Percentiles rank a stretch among this genome's conserved stretches.
Conservation (phyloP, 2,888 invertebrate genomes). For the Eupithecia dodoneata region DNA sequence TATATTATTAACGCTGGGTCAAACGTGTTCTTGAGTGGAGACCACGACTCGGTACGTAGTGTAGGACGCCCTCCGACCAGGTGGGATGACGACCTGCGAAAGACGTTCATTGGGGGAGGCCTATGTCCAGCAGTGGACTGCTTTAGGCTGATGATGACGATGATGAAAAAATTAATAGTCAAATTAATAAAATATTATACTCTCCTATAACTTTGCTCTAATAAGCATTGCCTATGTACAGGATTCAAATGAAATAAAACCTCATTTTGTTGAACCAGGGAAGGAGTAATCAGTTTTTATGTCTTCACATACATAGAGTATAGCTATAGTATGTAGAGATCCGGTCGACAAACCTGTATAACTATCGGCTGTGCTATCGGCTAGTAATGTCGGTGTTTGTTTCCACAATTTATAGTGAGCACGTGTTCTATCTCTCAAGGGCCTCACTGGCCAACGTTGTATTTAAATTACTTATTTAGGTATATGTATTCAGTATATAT, state of each 20-base stretch:
- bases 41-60: too few species aligned
- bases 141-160: too few species aligned
- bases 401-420: conserved; percentile 28
- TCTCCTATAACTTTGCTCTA: conserved; percentile 6
- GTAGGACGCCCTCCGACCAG: too few species aligned
- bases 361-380: conserved; percentile 55
- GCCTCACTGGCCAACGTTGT: background rate
- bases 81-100: too few species aligned
- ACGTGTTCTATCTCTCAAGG: background rate
- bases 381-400: conserved; percentile 55
- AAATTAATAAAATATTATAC: background rate
- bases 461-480: background rate
- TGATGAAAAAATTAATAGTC: too few species aligned
- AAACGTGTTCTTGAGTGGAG: too few species aligned
- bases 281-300: conserved; percentile 36
- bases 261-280: conserved; percentile 30
- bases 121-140: too few species aligned
- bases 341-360: conserved; percentile 58
- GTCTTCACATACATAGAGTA: conserved; percentile 28
- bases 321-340: conserved; percentile 48
- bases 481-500: too few species aligned
- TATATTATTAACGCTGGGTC: too few species aligned
- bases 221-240: conserved; percentile 20
- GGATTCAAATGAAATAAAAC: conserved; percentile 19
- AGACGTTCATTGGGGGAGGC: too few species aligned